Evolutionary conservation across 2,113 vertebrate species (phyloP).

Genomic region (Stictonetta naevosa): DNA sequence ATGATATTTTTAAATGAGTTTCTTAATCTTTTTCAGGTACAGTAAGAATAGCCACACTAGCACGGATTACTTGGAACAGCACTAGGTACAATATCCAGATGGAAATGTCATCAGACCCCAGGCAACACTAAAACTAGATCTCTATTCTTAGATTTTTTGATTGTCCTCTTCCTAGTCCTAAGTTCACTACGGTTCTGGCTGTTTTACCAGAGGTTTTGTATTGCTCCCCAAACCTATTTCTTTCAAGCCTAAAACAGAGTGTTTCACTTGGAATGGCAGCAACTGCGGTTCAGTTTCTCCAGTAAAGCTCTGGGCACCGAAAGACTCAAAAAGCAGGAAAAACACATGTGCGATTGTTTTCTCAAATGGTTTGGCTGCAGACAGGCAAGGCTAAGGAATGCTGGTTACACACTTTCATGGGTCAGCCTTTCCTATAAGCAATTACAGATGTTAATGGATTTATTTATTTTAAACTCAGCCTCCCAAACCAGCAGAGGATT

Average conservation of each 20-base stretch:
- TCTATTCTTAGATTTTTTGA: conserved; percentile 26
- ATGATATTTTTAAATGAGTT: not conserved
- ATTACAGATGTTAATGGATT: conserved; percentile 60
- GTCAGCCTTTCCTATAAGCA: conserved; percentile 59
- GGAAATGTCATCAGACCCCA: conserved; percentile 22
- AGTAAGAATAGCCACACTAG: not conserved
- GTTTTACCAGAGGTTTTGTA: not conserved
- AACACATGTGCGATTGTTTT: conserved; percentile 41
- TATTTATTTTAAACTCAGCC: conserved; percentile 52
- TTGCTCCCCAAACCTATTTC: not conserved
- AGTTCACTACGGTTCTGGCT: not conserved
- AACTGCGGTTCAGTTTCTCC: conserved; percentile 33
- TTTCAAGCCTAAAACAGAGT: conserved; percentile 11
- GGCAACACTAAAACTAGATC: not conserved
- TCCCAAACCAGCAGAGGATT: conserved; percentile 37
- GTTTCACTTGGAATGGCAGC: conserved; percentile 59
- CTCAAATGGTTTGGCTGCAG: conserved; percentile 52
- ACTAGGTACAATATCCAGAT: not conserved
- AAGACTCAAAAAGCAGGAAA: conserved; percentile 35
- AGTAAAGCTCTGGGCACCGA: conserved; percentile 29
- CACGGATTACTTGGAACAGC: not conserved
- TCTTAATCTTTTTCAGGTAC: not conserved
- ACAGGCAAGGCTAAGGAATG: conserved; percentile 36
- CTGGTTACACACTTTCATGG: conserved; percentile 39
- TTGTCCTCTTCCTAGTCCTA: not conserved